Evolutionary conservation across 2,888 invertebrate genomes (phyloP).

Genomic region (Drosophila bunnanda): DNA sequence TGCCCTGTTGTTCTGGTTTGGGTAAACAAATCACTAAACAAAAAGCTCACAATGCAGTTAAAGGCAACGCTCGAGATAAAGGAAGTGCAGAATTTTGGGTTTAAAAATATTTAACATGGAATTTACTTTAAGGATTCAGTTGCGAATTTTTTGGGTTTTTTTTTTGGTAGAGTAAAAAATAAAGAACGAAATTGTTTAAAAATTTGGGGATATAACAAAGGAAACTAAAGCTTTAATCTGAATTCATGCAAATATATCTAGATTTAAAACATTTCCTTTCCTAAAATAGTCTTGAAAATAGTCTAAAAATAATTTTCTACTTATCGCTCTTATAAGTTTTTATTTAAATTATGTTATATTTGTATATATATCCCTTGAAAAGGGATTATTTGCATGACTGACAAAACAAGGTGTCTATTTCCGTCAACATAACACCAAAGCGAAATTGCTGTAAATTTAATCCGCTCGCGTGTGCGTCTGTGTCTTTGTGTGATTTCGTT

Average conservation of each 20-base stretch:
- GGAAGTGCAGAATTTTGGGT: constrained; percentile 18
- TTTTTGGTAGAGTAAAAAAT: too few relatives aligned
- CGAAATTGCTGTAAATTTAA: constrained; percentile 75
- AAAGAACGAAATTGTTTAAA: too few relatives aligned
- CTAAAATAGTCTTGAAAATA: too few relatives aligned
- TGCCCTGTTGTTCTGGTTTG: constrained; percentile 44
- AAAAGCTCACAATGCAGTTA: constrained; percentile 78
- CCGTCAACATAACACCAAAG: constrained; percentile 52
- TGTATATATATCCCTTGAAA: not conserved
- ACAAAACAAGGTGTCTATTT: constrained; percentile 58
- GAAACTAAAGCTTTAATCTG: not conserved
- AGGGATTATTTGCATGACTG: not conserved
- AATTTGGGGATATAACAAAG: not conserved
- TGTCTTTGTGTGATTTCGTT: not conserved
- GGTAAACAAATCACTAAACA: constrained; percentile 77
- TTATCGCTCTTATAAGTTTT: not conserved
- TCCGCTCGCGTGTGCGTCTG: constrained; percentile 44
- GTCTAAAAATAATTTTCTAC: not conserved
- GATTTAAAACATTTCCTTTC: not conserved
- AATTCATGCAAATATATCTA: too few relatives aligned
- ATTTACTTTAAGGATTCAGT: constrained; percentile 31
- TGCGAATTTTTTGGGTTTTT: not conserved
- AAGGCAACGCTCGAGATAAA: constrained; percentile 45
- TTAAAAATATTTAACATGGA: constrained; percentile 48
- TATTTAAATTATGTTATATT: too few relatives aligned